Evolutionary conservation across 2,797 vertebrate genomes (phyloP), one percentile per base, ranked within the genome.

Genomic region (Acrossocheilus wenchowensis): DNA sequence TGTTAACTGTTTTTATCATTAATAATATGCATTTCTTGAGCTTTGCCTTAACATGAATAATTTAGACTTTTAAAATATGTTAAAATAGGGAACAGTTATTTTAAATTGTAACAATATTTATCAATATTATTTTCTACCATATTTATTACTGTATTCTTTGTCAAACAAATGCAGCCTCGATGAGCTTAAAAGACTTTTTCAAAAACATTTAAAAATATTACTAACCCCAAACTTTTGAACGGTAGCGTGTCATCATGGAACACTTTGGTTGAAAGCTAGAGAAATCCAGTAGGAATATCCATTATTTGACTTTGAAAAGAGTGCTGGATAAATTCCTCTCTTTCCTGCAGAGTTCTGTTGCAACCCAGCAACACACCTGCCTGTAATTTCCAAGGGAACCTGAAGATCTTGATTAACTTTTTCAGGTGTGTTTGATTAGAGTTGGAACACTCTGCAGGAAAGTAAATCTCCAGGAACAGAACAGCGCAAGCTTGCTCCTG

Each of bases 371-470:
- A 62, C 30, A 73, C 68, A 74, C 78, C 52, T 86, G 39, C 43
- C 39, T 60, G 41, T 79, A 45, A 80, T 73, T 86, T 71, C 66
- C 77, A 50, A 39, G 43, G 78, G 84, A 86, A 81, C 30, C 12
- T 72, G 43, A 73, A 15, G 71, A 66, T 73, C 71, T 74, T 81
- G 54, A 81, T 85, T 81, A 81, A 72, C 78, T 81, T 81, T 81
- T 64, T 86, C 26, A 74, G 84, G 84, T 80, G 78, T 74, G 54
- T 81, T 62, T 81, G 78, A 74, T 86, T 74, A 81, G 57, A 86
- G 57, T 41, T 81, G 78, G 43, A 86, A 74, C 69, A 23, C 84
- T 73, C 78, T 36, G 75, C 74, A 78, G 66, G 39, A 85, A 72
- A 62, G 84, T 62, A 81, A 80, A 86, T 86, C 77, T 73, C 43